These are phyloP conservation scores for Sarcophaga bullata DNA, from an alignment of 1,140 invertebrate genomes.

Conservation along the genomic window DNA sequence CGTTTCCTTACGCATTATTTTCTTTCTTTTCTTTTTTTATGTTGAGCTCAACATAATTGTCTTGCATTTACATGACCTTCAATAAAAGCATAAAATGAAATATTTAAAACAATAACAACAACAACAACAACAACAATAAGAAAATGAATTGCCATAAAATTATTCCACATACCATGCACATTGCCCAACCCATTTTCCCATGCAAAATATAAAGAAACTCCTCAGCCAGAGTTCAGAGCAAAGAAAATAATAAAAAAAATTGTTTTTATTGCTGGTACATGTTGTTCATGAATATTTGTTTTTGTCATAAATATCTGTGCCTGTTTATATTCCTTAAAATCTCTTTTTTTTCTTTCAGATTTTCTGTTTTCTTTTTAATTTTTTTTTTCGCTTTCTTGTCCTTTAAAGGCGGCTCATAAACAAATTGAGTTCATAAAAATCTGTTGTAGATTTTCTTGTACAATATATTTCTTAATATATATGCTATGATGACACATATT, in stretches of 20 bases:
- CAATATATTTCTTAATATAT: background rate
- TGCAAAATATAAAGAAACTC: background rate
- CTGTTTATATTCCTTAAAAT: no score
- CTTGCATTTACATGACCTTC: constrained; percentile 9
- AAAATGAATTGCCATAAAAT: no score
- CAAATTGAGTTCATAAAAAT: constrained; percentile 27
- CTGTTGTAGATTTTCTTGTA: constrained; percentile 13
- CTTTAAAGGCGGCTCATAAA: constrained; percentile 21
- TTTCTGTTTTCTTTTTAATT: background rate
- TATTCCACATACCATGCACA: no score
- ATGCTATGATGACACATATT: background rate
- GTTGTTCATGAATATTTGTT: background rate
- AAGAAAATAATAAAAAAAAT: no score
- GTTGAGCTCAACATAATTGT: no score
- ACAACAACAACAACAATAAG: no score
- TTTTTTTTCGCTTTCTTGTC: background rate
- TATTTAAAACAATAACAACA: no score
- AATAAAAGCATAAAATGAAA: background rate
- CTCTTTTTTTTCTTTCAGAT: background rate
- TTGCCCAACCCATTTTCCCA: no score
- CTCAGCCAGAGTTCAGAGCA: no score
- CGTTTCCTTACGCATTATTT: no score
- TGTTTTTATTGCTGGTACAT: background rate
- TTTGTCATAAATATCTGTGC: background rate
- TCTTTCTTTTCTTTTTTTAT: no score